Conservation (phyloP, 2,113 vertebrate species). For the Corythaixoides concolor region DNA sequence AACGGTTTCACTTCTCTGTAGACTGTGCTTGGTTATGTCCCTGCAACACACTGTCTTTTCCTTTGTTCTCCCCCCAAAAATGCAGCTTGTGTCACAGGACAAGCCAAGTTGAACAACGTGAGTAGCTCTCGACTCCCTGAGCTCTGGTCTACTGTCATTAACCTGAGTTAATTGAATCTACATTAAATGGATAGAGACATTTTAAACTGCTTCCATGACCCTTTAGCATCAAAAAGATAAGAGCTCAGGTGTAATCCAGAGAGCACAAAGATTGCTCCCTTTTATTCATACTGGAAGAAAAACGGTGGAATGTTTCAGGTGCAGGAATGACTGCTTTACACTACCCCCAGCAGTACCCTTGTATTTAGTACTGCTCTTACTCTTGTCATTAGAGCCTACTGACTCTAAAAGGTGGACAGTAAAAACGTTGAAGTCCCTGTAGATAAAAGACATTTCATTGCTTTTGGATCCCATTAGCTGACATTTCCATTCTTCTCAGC, state of each 20-base stretch:
- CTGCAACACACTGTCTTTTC: not conserved
- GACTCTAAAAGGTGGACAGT: not conserved
- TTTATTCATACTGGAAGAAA: not conserved
- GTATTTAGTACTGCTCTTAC: not conserved
- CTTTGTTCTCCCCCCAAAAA: not conserved
- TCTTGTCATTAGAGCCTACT: not conserved
- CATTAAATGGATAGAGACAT: not conserved
- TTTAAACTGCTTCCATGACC: not conserved
- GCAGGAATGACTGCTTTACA: not conserved
- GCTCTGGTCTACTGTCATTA: not conserved
- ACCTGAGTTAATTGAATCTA: conserved; percentile 18
- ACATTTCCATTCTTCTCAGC: not conserved
- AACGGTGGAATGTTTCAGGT: not conserved
- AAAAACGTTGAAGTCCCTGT: not conserved
- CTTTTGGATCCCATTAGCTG: not conserved
- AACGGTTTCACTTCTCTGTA: not conserved
- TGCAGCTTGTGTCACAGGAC: not conserved
- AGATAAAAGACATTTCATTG: not conserved
- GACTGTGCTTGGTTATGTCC: not conserved
- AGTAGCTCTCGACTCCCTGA: not conserved
- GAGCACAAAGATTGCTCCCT: not conserved
- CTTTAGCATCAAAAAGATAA: not conserved
- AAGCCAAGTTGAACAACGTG: not conserved
- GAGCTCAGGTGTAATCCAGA: not conserved
- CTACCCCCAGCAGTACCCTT: not conserved